Base-by-base conservation (phyloP, 2,797 vertebrate genomes). In the Calcarius lapponicus region DNA sequence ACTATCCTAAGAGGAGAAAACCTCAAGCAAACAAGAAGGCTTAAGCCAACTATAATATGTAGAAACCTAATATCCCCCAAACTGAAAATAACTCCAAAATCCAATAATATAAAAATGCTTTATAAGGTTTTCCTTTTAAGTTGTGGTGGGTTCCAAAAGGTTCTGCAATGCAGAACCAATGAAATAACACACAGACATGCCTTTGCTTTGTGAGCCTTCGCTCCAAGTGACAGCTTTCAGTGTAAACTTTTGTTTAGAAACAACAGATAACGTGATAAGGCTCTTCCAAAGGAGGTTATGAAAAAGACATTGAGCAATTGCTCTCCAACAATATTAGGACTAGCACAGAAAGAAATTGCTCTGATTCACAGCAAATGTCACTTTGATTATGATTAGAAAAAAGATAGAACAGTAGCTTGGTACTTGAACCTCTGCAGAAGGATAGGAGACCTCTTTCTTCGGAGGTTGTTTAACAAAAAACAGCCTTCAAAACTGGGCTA, bases 41-140 rank as follows among this genome's bases (percentile, higher is more conserved):
- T 85, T 93, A 95, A 95, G 92, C 88, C 93, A 96, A 92, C 66
- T 92, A 51, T 92, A 96, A 89, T 84, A 87, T 47, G 74, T 26
- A 81, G 94, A 97, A 97, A 97, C 62, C 58, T 71, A 89, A 97
- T 97, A 96, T 87, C 72, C 69, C 56, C 70, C 7, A 95, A 94
- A 93, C 86, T 66, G 91, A 95, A 96, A 96, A 97, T 91, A 96
- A 94, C 88, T 93, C 80, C 43, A 89, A 96, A 96, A 97, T 96
- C 90, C 93, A 96, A 96, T 96, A 95, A 96, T 58, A 81, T 57
- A 90, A 94, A 96, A 97, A 91, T 92, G 48, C 86, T 95, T 96
- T 81, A 90, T 90, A 92, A 83, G 88, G 60, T 76, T 96, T 90
- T 85, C 38, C 66, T 90, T 96, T 73, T 4, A 48, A 88, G 60